Base-by-base conservation (phyloP, 2,888 invertebrate species). In the Bombyx huttoni region DNA sequence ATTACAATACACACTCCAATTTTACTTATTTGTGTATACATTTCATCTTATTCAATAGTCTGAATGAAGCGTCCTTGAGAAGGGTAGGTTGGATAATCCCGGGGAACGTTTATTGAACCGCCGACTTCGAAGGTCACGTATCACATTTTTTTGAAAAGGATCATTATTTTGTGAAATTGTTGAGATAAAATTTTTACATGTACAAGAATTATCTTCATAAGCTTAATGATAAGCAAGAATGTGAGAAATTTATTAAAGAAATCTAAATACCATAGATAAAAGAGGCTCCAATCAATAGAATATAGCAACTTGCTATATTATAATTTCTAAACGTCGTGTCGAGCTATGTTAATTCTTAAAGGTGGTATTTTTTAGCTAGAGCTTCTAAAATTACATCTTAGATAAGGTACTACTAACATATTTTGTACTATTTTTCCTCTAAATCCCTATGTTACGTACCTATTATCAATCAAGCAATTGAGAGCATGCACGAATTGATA, bases 101-200 rank as follows among this genome's bases (percentile, higher is more conserved):
- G 61, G 66, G 67, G 53, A 53, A 69, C 63, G 66, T 63, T 63
- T 80, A 81, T 80, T 75, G 81, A 82, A 80, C 80, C 76, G 65
- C 55, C 62, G 61, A 56, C 46, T 60, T 64, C 56, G 54, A 51
- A 40, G 40, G 33, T 34, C 48, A 52, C 65, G 72, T 78, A 40
- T 40, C 40, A 40, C 40, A 40, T 3, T 40, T 40, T 8, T 40
- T 40, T 40, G 3, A 40, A 10, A 40, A 12, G 2, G 8, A 45
- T 8, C 8, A 40, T 12, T 40, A 40, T 40, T 40, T 12, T 40
- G 40, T 5, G 6, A 8, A 24, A 49, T n/a, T n/a, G n/a, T n/a
- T n/a, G n/a, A n/a, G n/a, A n/a, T n/a, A n/a, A n/a, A n/a, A n/a
- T n/a, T n/a, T n/a, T n/a, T 51, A 40, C 35, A 34, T 49, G 33